Evolutionary conservation across 2,113 vertebrate species (phyloP).

Genomic region (Plecturocebus donacophilus): DNA sequence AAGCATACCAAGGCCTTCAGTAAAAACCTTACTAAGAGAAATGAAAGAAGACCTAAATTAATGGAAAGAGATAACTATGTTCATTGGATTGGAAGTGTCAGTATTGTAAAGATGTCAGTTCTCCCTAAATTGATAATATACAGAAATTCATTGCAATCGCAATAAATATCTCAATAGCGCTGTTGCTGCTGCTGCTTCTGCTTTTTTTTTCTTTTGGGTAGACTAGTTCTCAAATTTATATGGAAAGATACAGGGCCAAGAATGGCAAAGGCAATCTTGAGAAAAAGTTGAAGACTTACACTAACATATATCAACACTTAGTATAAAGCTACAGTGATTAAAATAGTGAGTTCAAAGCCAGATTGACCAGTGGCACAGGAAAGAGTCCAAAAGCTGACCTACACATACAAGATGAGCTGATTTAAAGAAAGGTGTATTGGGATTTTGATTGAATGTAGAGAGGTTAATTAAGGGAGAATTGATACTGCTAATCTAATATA

Average conservation of each 20-base stretch:
- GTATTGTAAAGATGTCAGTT: neutral
- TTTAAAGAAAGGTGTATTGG: neutral
- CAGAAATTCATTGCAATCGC: neutral
- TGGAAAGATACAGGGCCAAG: neutral
- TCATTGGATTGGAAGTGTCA: neutral
- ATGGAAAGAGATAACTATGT: neutral
- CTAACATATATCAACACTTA: neutral
- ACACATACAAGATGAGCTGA: neutral
- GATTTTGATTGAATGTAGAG: conserved; percentile 35
- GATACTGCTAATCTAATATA: neutral
- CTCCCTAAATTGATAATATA: neutral
- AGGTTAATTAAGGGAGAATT: conserved; percentile 37
- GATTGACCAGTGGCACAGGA: neutral
- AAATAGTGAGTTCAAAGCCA: neutral
- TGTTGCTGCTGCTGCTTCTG: neutral
- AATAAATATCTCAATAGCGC: neutral
- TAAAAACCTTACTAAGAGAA: conserved; percentile 19
- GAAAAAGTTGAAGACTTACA: conserved; percentile 7
- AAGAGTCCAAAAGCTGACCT: conserved; percentile 26
- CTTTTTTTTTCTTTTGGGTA: neutral
- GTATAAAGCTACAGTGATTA: neutral
- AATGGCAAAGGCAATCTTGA: conserved; percentile 29
- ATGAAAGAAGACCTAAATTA: conserved; percentile 25
- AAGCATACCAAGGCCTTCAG: neutral
- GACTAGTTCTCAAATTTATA: neutral